A percentile compares a stretch with the other conserved stretches of the same genome.
These are phyloP conservation scores for Hypanus sabinus DNA, from an alignment of 2,113 vertebrate genomes.

Conservation along the genomic window DNA sequence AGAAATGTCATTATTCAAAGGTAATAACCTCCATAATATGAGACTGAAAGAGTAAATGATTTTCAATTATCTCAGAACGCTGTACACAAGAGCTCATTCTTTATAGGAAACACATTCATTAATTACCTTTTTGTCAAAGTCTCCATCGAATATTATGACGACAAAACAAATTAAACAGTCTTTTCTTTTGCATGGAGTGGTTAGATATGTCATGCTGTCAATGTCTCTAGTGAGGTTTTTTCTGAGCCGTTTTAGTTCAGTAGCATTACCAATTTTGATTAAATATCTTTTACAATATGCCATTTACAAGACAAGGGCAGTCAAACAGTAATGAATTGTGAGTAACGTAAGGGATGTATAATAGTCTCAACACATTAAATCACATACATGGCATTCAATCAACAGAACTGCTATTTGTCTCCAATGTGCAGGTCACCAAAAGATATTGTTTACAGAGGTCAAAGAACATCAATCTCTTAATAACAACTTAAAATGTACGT, in stretches of 20 bases:
- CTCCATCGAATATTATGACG: constrained; percentile 1
- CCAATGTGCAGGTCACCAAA: too few species aligned
- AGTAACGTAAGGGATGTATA: neutral
- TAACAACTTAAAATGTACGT: neutral
- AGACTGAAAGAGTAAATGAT: constrained; percentile 20
- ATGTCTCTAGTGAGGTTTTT: neutral
- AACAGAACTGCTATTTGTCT: neutral
- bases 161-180: constrained; percentile 30
- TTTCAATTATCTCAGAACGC: constrained; percentile 16
- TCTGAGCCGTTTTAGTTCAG: neutral
- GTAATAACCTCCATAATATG: constrained; percentile 14
- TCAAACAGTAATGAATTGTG: neutral
- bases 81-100: constrained; percentile 14
- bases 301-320: neutral
- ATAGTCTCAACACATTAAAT: neutral
- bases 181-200: neutral
- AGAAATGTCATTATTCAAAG: neutral
- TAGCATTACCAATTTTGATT: neutral
- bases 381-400: neutral
- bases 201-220: constrained; percentile 2
- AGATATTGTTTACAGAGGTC: neutral
- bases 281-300: neutral
- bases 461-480: neutral
- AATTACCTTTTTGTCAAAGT: constrained; percentile 27
- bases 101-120: constrained; percentile 11